Percentiles rank a stretch among this genome's conserved stretches.
Evolutionary conservation across 1,140 invertebrate species (phyloP).

Genomic region (Holotrichia oblita): DNA sequence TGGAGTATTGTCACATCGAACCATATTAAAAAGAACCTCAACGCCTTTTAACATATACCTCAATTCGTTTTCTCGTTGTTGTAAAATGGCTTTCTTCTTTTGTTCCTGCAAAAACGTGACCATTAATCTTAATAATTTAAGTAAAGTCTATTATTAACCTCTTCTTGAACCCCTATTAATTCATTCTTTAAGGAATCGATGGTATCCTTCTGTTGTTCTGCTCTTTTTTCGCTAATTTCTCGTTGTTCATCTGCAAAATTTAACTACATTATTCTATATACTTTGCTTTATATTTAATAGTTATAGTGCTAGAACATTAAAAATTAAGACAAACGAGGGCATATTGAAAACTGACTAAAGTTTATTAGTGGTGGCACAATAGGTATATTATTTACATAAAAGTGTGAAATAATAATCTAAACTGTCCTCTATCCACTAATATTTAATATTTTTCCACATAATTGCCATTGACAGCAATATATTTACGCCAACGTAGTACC

Average conservation of each 20-base stretch:
- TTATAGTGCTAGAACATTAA: too few relatives aligned
- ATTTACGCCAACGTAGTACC: too few relatives aligned
- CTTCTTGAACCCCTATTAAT: conserved; percentile 64
- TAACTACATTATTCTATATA: background rate
- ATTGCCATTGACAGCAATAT: too few relatives aligned
- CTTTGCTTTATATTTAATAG: too few relatives aligned
- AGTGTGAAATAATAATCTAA: too few relatives aligned
- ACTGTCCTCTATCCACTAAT: too few relatives aligned
- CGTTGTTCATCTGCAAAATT: conserved; percentile 42
- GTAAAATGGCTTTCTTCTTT: conserved; percentile 52
- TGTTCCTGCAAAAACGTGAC: conserved; percentile 48
- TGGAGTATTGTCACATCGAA: conserved; percentile 73
- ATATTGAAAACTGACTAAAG: too few relatives aligned
- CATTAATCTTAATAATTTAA: background rate
- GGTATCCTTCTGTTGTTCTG: conserved; percentile 63
- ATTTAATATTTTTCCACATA: too few relatives aligned
- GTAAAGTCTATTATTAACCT: conserved; percentile 53
- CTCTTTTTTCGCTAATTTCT: conserved; percentile 49
- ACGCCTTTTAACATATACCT: conserved; percentile 67
- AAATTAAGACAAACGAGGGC: too few relatives aligned
- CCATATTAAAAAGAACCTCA: conserved; percentile 67
- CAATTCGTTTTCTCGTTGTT: conserved; percentile 62
- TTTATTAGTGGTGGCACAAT: too few relatives aligned
- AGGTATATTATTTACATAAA: too few relatives aligned
- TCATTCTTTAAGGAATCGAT: conserved; percentile 60